Evolutionary conservation across 2,888 invertebrate species (phyloP).

Genomic region (Ectobius pallidus): DNA sequence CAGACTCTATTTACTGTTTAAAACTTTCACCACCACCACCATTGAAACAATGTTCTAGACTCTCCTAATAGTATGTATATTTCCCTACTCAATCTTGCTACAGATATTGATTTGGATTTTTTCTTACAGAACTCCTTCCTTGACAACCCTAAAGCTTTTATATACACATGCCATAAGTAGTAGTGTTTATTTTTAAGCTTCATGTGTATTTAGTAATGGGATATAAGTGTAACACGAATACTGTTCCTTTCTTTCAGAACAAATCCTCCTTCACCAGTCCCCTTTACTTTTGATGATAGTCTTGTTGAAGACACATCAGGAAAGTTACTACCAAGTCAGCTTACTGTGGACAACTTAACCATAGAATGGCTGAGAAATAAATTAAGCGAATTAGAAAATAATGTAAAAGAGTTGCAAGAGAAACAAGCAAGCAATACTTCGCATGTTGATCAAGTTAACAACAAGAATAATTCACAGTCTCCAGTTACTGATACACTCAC

Average conservation of each 20-base stretch:
- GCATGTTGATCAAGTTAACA: not conserved
- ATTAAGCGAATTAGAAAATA: conserved; percentile 76
- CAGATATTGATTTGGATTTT: too few relatives aligned
- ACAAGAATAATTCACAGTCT: conserved; percentile 2
- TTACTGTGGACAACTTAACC: conserved; percentile 92
- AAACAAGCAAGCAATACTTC: conserved; percentile 14
- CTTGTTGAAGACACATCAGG: conserved; percentile 89
- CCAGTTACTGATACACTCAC: not conserved
- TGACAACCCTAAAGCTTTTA: too few relatives aligned
- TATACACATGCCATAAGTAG: too few relatives aligned
- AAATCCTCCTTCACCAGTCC: conserved; percentile 75
- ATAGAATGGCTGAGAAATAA: conserved; percentile 87
- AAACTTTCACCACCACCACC: too few relatives aligned
- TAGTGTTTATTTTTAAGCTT: too few relatives aligned
- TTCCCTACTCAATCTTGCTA: too few relatives aligned
- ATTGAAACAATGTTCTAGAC: too few relatives aligned
- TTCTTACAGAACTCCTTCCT: too few relatives aligned
- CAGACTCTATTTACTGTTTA: too few relatives aligned
- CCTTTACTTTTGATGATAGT: conserved; percentile 86
- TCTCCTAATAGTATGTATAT: too few relatives aligned
- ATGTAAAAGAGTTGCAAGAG: conserved; percentile 74
- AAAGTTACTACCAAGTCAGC: conserved; percentile 81
- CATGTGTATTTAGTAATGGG: too few relatives aligned
- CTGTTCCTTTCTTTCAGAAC: conserved; percentile 74
- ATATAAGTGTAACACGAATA: too few relatives aligned